phyloP scores from a whole-genome alignment of 2,888 invertebrate species.

The Pyrrhia umbra region DNA sequence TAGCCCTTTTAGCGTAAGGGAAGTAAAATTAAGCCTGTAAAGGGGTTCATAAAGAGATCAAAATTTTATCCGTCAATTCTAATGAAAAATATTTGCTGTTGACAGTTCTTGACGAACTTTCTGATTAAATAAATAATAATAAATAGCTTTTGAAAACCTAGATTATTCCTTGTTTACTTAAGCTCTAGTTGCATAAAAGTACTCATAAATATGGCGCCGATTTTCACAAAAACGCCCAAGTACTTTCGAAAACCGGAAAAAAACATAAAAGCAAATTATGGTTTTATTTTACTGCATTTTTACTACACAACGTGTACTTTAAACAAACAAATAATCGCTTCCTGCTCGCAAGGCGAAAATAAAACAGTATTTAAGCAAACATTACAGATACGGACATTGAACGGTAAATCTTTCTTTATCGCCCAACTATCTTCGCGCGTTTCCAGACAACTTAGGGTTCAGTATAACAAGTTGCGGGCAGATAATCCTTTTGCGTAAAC shows the following conservation, averaged over 20 bases:
- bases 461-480: constrained; percentile 31
- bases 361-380: constrained; percentile 68
- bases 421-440: constrained; percentile 65
- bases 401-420: constrained; percentile 73
- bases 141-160: not conserved
- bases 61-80: constrained; percentile 56
- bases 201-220: not conserved
- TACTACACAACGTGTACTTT: constrained; percentile 32
- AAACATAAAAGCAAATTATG: constrained; percentile 37
- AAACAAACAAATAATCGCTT: constrained; percentile 55
- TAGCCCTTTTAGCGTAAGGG: constrained; percentile 55
- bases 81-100: constrained; percentile 45
- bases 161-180: not conserved
- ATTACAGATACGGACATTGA: constrained; percentile 59
- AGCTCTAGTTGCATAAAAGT: not conserved
- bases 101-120: constrained; percentile 30
- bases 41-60: constrained; percentile 54
- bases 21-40: constrained; percentile 57
- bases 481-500: constrained; percentile 41
- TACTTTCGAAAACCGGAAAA: constrained; percentile 11
- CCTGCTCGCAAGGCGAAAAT: constrained; percentile 54
- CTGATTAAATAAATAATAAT: constrained; percentile 20
- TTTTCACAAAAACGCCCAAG: not conserved
- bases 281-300: constrained; percentile 46
- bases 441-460: constrained; percentile 47